Evolutionary conservation across 30 jellyfish, hydroid and myxozoan genomes (phyloP), one percentile per base, ranked within the genome.

Genomic region (Mastigias papua): DNA sequence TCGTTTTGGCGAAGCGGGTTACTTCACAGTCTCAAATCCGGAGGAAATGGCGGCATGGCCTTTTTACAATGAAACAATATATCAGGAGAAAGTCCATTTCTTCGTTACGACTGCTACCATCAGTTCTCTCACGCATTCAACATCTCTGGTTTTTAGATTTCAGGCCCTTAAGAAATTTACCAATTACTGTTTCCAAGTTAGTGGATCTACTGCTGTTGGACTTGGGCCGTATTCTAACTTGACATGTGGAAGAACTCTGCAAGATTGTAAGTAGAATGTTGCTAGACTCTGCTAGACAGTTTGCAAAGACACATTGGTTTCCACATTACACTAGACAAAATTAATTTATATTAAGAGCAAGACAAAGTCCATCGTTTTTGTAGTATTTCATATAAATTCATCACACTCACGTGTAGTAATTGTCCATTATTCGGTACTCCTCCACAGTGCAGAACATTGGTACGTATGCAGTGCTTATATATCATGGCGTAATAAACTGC

Each of bases 191-290:
- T 34, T 72, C 68, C 66, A 72, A 34, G 68, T 72, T 72, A 20
- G 31, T 37, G 83, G 83, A 34, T 72, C 7, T 46, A 72, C 83
- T 2, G 25, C 0, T 2, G 63, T 33, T 23, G 83, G 83, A 35
- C 21, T 21, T 15, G 83, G 83, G 31, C 83, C 83, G 1, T 17
- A 17, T 2, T 72, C 83, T n/a, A 33, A 35, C 32, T 3, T 21
- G 3, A 23, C 61, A 23, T 72, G 83, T 34, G 83, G 34, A 33
- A 72, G 42, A 35, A 72, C 83, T 16, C 68, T 72, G 37, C 83
- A 72, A 72, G 83, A 72, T 34, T 49, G 83, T 72, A 37, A 72
- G 83, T 72, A 69, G 10, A 8, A 66, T 8, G 6, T 21, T 4
- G 16, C n/a, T n/a, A n/a, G n/a, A n/a, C n/a, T n/a, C n/a, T n/a